These are phyloP conservation scores for Epinotia demarniana DNA, from an alignment of 2,888 invertebrate species.

Conservation along the genomic window DNA sequence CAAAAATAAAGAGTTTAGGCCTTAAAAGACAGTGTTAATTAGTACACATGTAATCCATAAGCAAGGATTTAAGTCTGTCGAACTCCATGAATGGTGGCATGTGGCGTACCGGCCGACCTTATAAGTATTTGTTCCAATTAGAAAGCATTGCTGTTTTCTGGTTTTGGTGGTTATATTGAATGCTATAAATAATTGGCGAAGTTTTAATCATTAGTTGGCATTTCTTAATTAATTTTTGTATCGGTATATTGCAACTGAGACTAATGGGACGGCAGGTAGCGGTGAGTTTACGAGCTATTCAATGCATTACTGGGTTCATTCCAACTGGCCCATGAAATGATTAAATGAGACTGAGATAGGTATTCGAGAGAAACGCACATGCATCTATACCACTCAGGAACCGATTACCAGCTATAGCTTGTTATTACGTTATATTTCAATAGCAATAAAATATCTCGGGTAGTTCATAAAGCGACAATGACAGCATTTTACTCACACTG, in stretches of 20 bases:
- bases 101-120: constrained; percentile 53
- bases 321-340: neutral
- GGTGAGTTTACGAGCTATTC: neutral
- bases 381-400: neutral
- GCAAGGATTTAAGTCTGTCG: constrained; percentile 52
- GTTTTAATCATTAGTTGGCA: constrained; percentile 52
- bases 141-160: constrained; percentile 58
- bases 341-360: neutral
- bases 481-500: neutral
- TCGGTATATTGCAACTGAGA: constrained; percentile 13
- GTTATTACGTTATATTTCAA: neutral
- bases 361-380: neutral
- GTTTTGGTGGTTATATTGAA: constrained; percentile 55
- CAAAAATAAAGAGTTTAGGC: constrained; percentile 47
- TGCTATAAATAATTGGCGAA: constrained; percentile 53
- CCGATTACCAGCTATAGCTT: neutral
- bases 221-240: constrained; percentile 39
- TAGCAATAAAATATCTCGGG: neutral
- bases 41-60: constrained; percentile 62
- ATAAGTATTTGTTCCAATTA: constrained; percentile 64
- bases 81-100: constrained; percentile 51
- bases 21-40: constrained; percentile 62
- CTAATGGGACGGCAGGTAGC: constrained; percentile 27
- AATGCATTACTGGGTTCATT: neutral
- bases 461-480: neutral